Evolutionary conservation across 2,113 vertebrate genomes (phyloP).

Genomic region (Pampusana beccarii): DNA sequence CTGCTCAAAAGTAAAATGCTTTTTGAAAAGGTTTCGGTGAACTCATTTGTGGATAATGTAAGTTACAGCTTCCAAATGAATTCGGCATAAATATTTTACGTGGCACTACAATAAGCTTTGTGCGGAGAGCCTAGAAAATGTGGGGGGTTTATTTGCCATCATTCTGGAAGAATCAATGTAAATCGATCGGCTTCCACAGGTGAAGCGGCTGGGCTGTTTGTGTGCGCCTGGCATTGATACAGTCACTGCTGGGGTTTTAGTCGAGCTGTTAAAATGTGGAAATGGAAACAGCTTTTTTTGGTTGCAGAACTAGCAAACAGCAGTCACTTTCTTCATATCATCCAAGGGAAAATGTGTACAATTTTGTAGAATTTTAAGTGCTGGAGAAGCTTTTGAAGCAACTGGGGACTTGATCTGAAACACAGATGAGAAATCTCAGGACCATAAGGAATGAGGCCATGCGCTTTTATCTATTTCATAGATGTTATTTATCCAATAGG

Average conservation of each 20-base stretch:
- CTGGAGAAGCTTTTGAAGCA: not conserved
- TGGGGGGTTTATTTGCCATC: not conserved
- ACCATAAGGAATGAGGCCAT: not conserved
- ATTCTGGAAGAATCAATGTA: not conserved
- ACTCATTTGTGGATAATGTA: not conserved
- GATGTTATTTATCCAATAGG: not conserved
- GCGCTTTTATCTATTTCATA: not conserved
- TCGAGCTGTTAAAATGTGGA: not conserved
- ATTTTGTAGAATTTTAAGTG: not conserved
- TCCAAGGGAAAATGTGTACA: not conserved
- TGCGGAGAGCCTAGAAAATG: not conserved
- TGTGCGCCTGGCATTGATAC: accelerated
- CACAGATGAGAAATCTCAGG: not conserved
- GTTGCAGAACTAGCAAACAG: not conserved
- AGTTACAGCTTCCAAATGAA: constrained; percentile 12
- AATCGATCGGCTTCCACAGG: not conserved
- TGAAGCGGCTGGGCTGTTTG: not conserved
- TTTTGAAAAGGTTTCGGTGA: constrained; percentile 17
- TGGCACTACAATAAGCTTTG: not conserved
- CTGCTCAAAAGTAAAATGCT: not conserved
- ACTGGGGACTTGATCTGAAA: not conserved
- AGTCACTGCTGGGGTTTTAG: not conserved
- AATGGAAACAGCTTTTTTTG: not conserved
- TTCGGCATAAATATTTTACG: constrained; percentile 56
- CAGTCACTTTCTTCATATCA: not conserved